Conservation (phyloP, 2,888 invertebrate genomes). For the Monoplex corrugatus region DNA sequence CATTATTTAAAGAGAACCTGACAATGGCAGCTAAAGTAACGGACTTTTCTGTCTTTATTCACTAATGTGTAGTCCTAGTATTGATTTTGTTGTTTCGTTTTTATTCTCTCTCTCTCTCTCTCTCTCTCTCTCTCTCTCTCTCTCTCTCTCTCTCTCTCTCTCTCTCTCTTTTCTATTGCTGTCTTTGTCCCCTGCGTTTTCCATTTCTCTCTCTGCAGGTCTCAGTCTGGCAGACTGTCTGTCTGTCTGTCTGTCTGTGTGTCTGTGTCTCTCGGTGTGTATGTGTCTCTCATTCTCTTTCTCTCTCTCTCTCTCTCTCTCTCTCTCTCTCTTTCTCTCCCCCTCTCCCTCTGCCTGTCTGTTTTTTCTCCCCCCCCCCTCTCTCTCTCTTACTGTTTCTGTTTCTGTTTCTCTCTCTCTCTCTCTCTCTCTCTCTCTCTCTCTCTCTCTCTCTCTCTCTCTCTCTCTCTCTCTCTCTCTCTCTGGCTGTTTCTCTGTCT, state of each 20-base stretch:
- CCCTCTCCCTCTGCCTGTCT: conserved; percentile 22
- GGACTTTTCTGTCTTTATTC: too few relatives aligned
- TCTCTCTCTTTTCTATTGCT: conserved; percentile 20
- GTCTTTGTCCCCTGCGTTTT: background rate
- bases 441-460: background rate
- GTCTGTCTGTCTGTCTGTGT: conserved; percentile 31
- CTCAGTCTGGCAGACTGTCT: background rate
- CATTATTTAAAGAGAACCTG: too few relatives aligned
- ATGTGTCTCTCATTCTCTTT: too few relatives aligned
- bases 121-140: conserved; percentile 19
- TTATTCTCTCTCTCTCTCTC: background rate
- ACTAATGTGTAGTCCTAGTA: too few relatives aligned
- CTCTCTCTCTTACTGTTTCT: conserved; percentile 24
- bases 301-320: background rate
- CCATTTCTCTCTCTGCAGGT: background rate
- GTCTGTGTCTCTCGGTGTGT: too few relatives aligned
- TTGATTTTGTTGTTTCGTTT: background rate
- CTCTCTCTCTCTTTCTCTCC: conserved; percentile 36
- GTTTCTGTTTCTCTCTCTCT: background rate
- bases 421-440: conserved; percentile 12
- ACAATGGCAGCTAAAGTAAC: too few relatives aligned
- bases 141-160: conserved; percentile 23
- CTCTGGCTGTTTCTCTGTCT: conserved; percentile 33
- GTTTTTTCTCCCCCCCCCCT: conserved; percentile 9
- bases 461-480: conserved; percentile 23